phyloP scores from a whole-genome alignment of 2,888 invertebrate species.

The Mamestra brassicae region DNA sequence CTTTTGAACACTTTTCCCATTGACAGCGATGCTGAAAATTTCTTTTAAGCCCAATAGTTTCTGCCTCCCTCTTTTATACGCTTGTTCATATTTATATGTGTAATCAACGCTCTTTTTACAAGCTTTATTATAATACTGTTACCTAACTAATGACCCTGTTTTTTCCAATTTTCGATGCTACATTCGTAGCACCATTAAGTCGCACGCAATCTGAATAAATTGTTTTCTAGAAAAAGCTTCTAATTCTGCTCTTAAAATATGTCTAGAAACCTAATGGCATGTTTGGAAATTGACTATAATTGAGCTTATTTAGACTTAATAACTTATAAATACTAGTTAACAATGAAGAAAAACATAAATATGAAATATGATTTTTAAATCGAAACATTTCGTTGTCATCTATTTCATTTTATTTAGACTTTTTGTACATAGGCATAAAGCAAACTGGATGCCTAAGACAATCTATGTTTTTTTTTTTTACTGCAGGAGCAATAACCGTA shows the following conservation, averaged over 20 bases:
- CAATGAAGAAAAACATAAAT: background rate
- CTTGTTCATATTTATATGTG: background rate
- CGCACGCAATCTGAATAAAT: slow-evolving; percentile 47
- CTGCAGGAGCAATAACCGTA: too few species aligned
- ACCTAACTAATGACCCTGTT: slow-evolving; percentile 24
- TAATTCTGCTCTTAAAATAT: slow-evolving; percentile 14
- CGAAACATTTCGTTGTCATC: too few species aligned
- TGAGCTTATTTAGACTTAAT: background rate
- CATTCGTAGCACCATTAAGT: slow-evolving; percentile 26
- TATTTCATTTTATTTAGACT: too few species aligned
- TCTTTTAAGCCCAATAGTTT: background rate
- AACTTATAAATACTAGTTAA: too few species aligned
- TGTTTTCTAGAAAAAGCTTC: slow-evolving; percentile 26
- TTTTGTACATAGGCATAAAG: too few species aligned
- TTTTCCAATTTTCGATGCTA: slow-evolving; percentile 33
- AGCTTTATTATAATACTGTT: too few species aligned
- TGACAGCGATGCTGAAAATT: background rate
- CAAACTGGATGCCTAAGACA: too few species aligned
- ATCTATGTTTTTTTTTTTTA: too few species aligned
- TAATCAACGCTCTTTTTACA: background rate
- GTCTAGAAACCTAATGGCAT: slow-evolving; percentile 16
- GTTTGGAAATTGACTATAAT: slow-evolving; percentile 4
- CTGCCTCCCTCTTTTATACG: background rate
- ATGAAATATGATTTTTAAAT: too few species aligned
- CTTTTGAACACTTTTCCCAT: background rate